phyloP scores from a whole-genome alignment of 1,140 invertebrate species.

The Octopus sinensis region DNA sequence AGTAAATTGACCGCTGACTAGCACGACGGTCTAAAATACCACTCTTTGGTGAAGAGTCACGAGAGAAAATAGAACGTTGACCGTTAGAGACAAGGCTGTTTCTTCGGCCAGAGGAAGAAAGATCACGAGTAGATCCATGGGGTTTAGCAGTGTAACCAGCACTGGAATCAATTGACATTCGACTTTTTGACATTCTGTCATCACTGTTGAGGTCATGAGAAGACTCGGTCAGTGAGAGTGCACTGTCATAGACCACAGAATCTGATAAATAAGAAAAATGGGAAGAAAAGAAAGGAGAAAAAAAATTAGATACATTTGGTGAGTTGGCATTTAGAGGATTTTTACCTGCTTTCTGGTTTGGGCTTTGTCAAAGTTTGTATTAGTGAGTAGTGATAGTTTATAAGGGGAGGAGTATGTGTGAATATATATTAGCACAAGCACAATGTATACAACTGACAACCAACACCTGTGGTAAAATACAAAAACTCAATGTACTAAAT shows the following conservation, averaged over 20 bases:
- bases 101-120: background rate
- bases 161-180: background rate
- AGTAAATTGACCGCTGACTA: conserved; percentile 1
- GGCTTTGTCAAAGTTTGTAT: too few relatives aligned
- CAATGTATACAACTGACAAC: too few relatives aligned
- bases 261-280: background rate
- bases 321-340: too few relatives aligned
- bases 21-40: background rate
- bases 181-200: background rate
- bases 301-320: too few relatives aligned
- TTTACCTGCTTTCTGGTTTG: too few relatives aligned
- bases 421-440: too few relatives aligned
- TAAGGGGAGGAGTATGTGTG: too few relatives aligned
- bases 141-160: background rate
- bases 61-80: conserved; percentile 3
- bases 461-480: too few relatives aligned
- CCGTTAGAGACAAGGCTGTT: background rate
- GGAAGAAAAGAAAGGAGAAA: background rate
- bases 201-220: background rate
- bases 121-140: background rate
- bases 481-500: too few relatives aligned
- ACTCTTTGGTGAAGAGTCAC: background rate
- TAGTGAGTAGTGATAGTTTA: too few relatives aligned
- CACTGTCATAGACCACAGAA: conserved; percentile 5
- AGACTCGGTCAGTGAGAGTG: background rate